These are phyloP conservation scores for Bilobella aurantiaca DNA, from an alignment of 1,140 invertebrate genomes.

Conservation along the genomic window DNA sequence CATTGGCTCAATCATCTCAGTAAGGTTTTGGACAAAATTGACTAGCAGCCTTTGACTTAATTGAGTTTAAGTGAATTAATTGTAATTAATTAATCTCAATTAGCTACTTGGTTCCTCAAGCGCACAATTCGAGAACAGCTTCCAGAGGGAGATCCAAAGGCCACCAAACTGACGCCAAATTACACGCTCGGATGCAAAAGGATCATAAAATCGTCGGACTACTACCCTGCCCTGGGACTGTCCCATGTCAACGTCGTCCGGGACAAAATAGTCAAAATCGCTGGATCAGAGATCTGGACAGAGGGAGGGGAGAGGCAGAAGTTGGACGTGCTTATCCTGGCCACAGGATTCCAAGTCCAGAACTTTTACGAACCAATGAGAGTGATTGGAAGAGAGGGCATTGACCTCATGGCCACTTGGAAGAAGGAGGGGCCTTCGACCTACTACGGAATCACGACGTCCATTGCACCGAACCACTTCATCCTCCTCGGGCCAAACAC, in stretches of 20 bases:
- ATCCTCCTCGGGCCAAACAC: slow-evolving; percentile 25
- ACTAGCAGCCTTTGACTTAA: background rate
- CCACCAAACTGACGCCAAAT: slow-evolving; percentile 1
- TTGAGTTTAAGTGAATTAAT: background rate
- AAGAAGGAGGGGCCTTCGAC: background rate
- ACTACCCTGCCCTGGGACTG: background rate
- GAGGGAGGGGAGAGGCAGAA: background rate
- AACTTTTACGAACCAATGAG: slow-evolving; percentile 22
- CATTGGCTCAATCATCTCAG: background rate
- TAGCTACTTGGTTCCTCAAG: background rate
- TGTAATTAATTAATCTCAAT: background rate
- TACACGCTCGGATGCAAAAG: slow-evolving; percentile 16
- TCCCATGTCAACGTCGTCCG: slow-evolving; percentile 8
- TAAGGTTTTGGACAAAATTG: background rate
- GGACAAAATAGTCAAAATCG: background rate
- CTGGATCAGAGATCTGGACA: slow-evolving; percentile 2
- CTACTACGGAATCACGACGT: slow-evolving; percentile 13
- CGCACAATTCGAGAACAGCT: background rate
- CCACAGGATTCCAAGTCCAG: slow-evolving; percentile 19
- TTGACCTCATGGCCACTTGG: slow-evolving; percentile 11
- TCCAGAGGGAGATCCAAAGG: background rate
- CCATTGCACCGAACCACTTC: slow-evolving; percentile 15
- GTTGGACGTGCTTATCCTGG: slow-evolving; percentile 17
- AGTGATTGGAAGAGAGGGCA: slow-evolving; percentile 9
- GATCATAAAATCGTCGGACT: slow-evolving; percentile 1